Base-by-base conservation (phyloP, 2,888 invertebrate genomes). In the Acleris emargana region DNA sequence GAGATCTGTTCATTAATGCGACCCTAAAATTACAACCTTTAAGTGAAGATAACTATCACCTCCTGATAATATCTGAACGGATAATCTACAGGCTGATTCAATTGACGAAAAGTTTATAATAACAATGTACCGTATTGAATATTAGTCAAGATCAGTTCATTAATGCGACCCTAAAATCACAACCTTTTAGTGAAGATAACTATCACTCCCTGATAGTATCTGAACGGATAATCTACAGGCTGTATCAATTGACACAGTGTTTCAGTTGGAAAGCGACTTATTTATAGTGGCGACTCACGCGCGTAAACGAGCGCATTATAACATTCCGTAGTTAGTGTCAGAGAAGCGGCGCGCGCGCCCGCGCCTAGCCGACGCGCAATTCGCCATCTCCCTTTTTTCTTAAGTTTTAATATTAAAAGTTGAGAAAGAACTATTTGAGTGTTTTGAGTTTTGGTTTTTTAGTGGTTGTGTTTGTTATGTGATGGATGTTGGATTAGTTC, bases 271-370 rank as follows among this genome's bases (percentile, higher is more conserved):
- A 74, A 74, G 73, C 75, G 76, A 76, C 78, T 81, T 88, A 89
- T 88, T 87, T 83, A 87, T 88, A 88, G 84, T 76, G 74, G 70
- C 73, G 71, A 77, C 79, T 78, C 80, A 74, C 75, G 78, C 80
- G 80, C 81, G 81, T 77, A 76, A 81, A 77, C 71, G 71, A 72
- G 76, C 77, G 80, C 80, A 82, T 84, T 83, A 85, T 82, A 78
- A 73, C 81, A 80, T 73, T 73, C 75, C 70, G 77, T 79, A 80
- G 79, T 83, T 71, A 73, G 69, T 71, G 20, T 49, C 67, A 51
- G 78, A 72, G 76, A 73, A 74, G 76, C 80, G 77, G 83, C 81
- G 87, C 84, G 86, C 84, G 89, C 88, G 88, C 88, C 72, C 76
- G 78, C 69, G 64, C 72, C 71, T 42, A 2, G 61, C 13, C 22